These are phyloP conservation scores for Threskiornis aethiopicus DNA, from an alignment of 2,797 vertebrate genomes.

Conservation along the genomic window DNA sequence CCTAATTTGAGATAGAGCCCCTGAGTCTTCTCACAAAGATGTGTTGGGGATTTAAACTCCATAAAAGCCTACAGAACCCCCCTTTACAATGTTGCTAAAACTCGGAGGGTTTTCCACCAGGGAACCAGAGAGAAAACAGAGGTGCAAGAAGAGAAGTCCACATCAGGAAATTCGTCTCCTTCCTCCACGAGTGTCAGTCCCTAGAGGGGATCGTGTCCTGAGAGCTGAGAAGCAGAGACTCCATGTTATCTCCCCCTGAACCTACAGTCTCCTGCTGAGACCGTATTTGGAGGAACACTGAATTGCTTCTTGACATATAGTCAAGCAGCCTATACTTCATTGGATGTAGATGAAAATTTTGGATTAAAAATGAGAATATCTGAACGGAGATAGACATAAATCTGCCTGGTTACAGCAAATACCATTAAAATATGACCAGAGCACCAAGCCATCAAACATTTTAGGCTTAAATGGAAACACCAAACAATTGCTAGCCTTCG, in stretches of 20 bases:
- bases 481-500: not conserved
- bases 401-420: conserved; percentile 21
- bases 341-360: not conserved
- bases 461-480: not conserved
- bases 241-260: not conserved
- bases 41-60: not conserved
- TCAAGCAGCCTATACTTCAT: not conserved
- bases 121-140: not conserved
- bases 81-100: not conserved
- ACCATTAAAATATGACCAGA: not conserved
- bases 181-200: not conserved
- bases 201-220: not conserved
- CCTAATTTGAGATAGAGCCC: not conserved
- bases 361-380: not conserved
- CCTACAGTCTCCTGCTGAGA: not conserved
- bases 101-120: not conserved
- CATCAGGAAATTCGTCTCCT: not conserved
- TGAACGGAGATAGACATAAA: not conserved
- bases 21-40: not conserved
- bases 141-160: not conserved
- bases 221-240: not conserved
- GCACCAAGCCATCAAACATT: not conserved
- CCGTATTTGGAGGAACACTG: not conserved
- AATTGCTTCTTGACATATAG: not conserved
- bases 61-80: not conserved